A percentile compares a stretch with the other conserved stretches of the same genome.
phyloP scores from a whole-genome alignment of 2,113 vertebrate genomes.

The Eudyptes chrysolophus region DNA sequence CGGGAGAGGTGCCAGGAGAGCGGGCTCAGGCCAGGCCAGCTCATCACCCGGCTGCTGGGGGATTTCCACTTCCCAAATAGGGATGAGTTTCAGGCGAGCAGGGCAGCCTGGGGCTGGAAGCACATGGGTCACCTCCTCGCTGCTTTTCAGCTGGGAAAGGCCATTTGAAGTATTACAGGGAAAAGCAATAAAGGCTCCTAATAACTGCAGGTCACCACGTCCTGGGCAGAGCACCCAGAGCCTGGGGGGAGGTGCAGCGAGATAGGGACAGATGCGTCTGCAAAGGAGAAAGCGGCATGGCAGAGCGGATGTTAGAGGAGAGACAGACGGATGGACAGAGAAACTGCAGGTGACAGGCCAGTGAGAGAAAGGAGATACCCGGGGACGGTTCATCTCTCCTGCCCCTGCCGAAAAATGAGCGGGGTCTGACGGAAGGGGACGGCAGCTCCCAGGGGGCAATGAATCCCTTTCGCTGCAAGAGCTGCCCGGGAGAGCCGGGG shows the following conservation, averaged over 20 bases:
- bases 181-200: not conserved
- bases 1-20: not conserved
- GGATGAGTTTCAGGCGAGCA: not conserved
- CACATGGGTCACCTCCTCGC: not conserved
- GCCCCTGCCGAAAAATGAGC: rapidly evolving
- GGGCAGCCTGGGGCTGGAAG: not conserved
- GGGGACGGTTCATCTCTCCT: too few relatives aligned
- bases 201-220: not conserved
- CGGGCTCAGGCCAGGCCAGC: not conserved
- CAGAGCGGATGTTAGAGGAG: not conserved
- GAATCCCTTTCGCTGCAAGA: not conserved
- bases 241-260: not conserved
- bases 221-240: not conserved
- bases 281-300: not conserved
- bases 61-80: not conserved
- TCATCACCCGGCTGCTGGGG: not conserved
- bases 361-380: not conserved
- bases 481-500: not conserved
- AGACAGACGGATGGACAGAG: not conserved
- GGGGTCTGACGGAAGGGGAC: too few relatives aligned
- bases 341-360: not conserved
- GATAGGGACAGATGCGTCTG: not conserved
- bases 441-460: not conserved
- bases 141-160: not conserved
- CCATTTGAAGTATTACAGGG: not conserved